Evolutionary conservation across 2,888 invertebrate species (phyloP).

Genomic region (Polyommatus icarus): DNA sequence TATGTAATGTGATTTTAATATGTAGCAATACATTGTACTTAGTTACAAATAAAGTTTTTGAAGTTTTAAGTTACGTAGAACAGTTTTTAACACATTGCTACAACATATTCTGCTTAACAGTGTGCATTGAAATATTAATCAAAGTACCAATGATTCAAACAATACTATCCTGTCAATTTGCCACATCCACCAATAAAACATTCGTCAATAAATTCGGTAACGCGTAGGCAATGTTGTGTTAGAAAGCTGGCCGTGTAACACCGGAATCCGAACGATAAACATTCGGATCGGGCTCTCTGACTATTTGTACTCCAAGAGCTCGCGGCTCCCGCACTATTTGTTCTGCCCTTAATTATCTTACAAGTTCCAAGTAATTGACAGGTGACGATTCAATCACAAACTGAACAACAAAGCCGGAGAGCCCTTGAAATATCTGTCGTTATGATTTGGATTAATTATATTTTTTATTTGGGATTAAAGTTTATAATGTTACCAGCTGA

Average conservation of each 20-base stretch:
- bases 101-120: too few relatives aligned
- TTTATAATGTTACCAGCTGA: too few relatives aligned
- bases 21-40: too few relatives aligned
- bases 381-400: conserved; percentile 14
- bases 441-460: neutral
- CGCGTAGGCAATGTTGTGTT: conserved; percentile 58
- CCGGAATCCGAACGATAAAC: conserved; percentile 65
- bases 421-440: conserved; percentile 4
- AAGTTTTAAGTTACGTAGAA: too few relatives aligned
- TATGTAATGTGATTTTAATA: too few relatives aligned
- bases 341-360: conserved; percentile 35
- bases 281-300: conserved; percentile 39
- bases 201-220: conserved; percentile 50
- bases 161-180: neutral
- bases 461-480: neutral
- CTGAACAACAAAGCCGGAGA: neutral
- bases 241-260: conserved; percentile 69
- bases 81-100: too few relatives aligned
- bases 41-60: too few relatives aligned
- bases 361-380: conserved; percentile 35
- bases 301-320: conserved; percentile 27
- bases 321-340: conserved; percentile 31
- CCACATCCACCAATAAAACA: conserved; percentile 41
- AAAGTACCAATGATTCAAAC: neutral
- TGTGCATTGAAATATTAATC: too few relatives aligned